Base-by-base conservation (phyloP, 2,113 vertebrate species). In the Octodon degus region DNA sequence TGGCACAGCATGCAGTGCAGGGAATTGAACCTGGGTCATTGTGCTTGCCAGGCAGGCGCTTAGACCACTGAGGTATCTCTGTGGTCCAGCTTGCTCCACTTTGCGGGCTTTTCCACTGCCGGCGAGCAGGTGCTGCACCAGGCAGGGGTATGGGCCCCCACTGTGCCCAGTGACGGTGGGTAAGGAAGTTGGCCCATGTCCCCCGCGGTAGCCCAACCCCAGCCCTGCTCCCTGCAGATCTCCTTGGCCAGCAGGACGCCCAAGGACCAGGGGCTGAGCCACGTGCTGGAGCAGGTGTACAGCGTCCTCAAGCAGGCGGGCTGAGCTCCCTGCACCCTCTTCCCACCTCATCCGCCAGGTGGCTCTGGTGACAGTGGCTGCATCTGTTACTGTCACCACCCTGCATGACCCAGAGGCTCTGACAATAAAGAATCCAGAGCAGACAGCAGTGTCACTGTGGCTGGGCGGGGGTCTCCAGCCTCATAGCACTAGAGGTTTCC, bases 181-280 rank as follows among this genome's bases (percentile, higher is more conserved):
- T 40, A 9, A 6, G 27, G 68, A 40, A 22, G 37, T 5, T 22
- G 70, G 91, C 6, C 62, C 62, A 63, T 24, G 58, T 43, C 34
- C 17, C 7, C 10, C 2, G 27, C 50, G 7, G 0, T 19, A 27
- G 60, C n/a, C 95, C 86, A 62, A 96, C 2, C 0, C 30, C 8
- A 2, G 47, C 34, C 68, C 84, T 43, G 2, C 76, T 27, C 2
- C 0, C 53, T 96, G 1, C 98, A 99, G 99, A 99, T 99, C 77
- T 99, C 99, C 37, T 96, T 99, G 97, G 99, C 99, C 55, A 99
- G 99, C 97, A 98, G 99, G 67, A 99, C 98, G n/a, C 99, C 99
- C 87, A 99, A 99, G 96, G 99, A 99, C 96, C 99, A 99, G 98
- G 99, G 99, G 92, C 99, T 99, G 96, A 97, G 98, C 50, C 99